phyloP scores from a whole-genome alignment of 2,797 vertebrate genomes.

The Tachyglossus aculeatus region DNA sequence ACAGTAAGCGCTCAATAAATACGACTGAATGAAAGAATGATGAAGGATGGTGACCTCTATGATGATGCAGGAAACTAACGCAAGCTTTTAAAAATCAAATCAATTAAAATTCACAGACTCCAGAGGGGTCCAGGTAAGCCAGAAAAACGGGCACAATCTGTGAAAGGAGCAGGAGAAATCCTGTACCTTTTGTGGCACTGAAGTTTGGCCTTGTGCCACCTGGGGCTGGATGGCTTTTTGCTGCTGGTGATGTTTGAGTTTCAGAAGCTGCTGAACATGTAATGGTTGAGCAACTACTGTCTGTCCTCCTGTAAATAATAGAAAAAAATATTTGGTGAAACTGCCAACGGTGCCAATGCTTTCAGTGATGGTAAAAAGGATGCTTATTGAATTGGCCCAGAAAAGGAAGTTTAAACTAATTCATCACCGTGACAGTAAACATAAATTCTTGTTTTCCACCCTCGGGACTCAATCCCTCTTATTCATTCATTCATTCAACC shows the following conservation, averaged over 20 bases:
- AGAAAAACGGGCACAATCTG: not conserved
- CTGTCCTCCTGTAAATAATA: slow-evolving; percentile 76
- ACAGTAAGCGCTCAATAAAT: too few species aligned
- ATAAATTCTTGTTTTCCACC: not conserved
- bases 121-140: not conserved
- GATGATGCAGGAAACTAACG: not conserved
- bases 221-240: slow-evolving; percentile 88
- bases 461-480: not conserved
- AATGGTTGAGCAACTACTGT: slow-evolving; percentile 80
- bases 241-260: slow-evolving; percentile 81
- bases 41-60: too few species aligned
- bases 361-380: too few species aligned
- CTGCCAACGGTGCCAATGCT: too few species aligned
- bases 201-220: slow-evolving; percentile 76
- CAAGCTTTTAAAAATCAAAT: not conserved
- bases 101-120: not conserved
- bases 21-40: too few species aligned
- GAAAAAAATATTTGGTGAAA: too few species aligned
- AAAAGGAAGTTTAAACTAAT: not conserved
- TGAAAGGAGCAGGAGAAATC: not conserved
- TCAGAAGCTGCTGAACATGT: slow-evolving; percentile 83
- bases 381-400: not conserved
- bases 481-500: not conserved
- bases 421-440: not conserved
- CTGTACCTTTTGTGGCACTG: slow-evolving; percentile 88